Evolutionary conservation across 1,140 invertebrate genomes (phyloP).

Genomic region (Coelopa frigida): DNA sequence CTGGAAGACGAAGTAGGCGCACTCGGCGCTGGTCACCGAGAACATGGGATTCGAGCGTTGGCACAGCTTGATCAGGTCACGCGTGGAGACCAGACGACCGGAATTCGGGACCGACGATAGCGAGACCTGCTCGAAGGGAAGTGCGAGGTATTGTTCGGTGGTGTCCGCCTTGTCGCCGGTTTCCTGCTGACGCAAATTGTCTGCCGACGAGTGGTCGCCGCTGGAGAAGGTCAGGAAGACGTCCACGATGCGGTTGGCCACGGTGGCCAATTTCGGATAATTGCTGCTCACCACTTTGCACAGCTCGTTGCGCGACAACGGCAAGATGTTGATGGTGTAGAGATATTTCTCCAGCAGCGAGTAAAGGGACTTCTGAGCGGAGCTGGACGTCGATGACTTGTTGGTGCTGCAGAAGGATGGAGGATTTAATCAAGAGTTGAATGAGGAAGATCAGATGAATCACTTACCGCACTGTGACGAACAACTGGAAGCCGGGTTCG

Average conservation of each 20-base stretch:
- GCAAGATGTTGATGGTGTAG: conserved; percentile 72
- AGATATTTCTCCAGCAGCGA: conserved; percentile 74
- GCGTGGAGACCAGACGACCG: conserved; percentile 63
- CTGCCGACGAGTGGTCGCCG: conserved; percentile 50
- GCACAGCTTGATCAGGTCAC: conserved; percentile 93
- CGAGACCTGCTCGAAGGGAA: conserved; percentile 31
- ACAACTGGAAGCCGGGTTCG: conserved; percentile 80
- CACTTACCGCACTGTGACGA: conserved; percentile 75
- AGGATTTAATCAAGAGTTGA: too few species aligned
- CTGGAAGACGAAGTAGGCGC: conserved; percentile 72
- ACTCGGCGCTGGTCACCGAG: conserved; percentile 64
- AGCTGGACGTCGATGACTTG: conserved; percentile 43
- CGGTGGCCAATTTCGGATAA: conserved; percentile 67
- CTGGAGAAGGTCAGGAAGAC: conserved; percentile 77
- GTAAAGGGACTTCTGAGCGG: conserved; percentile 54
- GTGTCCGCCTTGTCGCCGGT: conserved; percentile 31
- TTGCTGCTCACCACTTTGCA: conserved; percentile 57
- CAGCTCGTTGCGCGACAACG: conserved; percentile 67
- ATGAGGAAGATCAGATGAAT: neutral
- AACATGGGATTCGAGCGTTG: conserved; percentile 66
- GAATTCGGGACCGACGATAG: conserved; percentile 24
- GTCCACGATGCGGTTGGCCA: conserved; percentile 70
- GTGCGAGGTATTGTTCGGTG: conserved; percentile 27
- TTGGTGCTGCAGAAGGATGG: conserved; percentile 51
- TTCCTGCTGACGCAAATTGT: conserved; percentile 45